Evolutionary conservation across 2,797 vertebrate genomes (phyloP).

Genomic region (Diplodus sargus): DNA sequence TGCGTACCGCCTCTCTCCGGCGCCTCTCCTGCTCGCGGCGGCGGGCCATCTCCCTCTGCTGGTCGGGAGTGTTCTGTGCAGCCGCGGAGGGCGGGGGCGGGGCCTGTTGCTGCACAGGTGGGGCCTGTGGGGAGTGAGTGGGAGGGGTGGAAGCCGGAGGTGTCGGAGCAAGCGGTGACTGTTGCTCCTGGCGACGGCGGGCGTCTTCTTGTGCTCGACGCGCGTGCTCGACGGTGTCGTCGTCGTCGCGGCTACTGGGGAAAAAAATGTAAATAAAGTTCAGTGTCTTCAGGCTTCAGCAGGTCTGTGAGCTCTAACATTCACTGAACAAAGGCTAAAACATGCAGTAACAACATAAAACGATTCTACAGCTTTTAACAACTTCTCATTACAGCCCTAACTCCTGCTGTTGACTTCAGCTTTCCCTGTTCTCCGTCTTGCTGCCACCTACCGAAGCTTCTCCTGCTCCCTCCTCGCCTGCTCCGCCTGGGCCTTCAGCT

Average conservation of each 20-base stretch:
- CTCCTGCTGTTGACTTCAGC: not conserved
- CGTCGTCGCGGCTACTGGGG: slow-evolving; percentile 87
- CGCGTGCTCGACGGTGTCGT: slow-evolving; percentile 86
- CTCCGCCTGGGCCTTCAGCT: slow-evolving; percentile 91
- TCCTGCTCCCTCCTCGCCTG: slow-evolving; percentile 89
- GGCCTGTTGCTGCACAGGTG: slow-evolving; percentile 71
- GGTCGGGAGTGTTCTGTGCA: slow-evolving; percentile 89
- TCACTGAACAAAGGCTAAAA: too few relatives aligned
- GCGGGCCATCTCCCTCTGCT: slow-evolving; percentile 91
- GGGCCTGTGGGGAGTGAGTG: slow-evolving; percentile 81
- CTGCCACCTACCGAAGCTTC: slow-evolving; percentile 86
- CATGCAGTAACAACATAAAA: not conserved
- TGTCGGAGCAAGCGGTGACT: slow-evolving; percentile 81
- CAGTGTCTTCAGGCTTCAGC: too few relatives aligned
- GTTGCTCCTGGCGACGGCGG: slow-evolving; percentile 87
- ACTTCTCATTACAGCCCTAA: not conserved
- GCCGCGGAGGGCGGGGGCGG: slow-evolving; percentile 74
- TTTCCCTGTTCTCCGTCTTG: not conserved
- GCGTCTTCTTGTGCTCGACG: slow-evolving; percentile 71
- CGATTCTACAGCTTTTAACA: not conserved
- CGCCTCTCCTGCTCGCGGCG: slow-evolving; percentile 92
- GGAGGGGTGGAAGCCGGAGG: slow-evolving; percentile 78
- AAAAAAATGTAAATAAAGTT: not conserved
- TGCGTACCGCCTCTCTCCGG: slow-evolving; percentile 89
- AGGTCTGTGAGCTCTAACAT: too few relatives aligned